Conservation (phyloP, 1,140 invertebrate genomes). For the Achatina immaculata region DNA sequence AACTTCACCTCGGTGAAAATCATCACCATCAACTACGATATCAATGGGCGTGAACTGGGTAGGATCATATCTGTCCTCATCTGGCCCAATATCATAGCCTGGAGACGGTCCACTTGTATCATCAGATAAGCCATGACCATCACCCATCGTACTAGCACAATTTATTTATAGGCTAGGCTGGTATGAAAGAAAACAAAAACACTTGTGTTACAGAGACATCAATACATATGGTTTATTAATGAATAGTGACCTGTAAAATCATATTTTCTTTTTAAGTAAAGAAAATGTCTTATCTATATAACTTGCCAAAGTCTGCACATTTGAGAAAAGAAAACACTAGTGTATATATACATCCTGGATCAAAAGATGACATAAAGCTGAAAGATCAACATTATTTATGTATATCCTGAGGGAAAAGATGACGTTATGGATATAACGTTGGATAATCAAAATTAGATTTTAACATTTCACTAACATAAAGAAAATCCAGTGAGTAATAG, state of each 20-base stretch:
- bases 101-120: background rate
- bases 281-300: background rate
- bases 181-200: background rate
- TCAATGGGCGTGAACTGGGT: background rate
- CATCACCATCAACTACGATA: background rate
- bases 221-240: background rate
- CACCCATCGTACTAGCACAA: background rate
- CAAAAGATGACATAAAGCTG: background rate
- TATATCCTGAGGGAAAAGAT: background rate
- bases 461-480: background rate
- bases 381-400: background rate
- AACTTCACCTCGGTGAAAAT: background rate
- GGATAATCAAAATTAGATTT: background rate
- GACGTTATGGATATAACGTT: background rate
- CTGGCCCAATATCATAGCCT: constrained; percentile 5
- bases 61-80: background rate
- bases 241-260: background rate
- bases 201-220: background rate
- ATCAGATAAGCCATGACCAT: background rate
- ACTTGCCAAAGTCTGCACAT: background rate
- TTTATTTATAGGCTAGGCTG: background rate
- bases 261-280: background rate
- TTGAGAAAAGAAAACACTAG: background rate
- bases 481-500: background rate
- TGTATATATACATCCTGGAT: background rate